phyloP scores from a whole-genome alignment of 2,888 invertebrate genomes.

The Ypsolopha scabrella region DNA sequence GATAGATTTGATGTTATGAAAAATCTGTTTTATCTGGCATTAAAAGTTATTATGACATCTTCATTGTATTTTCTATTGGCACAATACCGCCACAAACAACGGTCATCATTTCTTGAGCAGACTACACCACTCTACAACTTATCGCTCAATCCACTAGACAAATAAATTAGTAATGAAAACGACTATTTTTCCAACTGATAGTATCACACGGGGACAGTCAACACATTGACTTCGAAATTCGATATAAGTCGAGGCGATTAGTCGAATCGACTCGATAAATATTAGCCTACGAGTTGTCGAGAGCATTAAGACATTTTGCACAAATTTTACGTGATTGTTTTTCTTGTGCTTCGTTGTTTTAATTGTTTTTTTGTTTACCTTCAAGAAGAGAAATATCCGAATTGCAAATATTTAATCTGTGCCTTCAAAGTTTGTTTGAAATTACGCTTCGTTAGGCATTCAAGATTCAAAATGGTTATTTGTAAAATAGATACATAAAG shows the following conservation, averaged over 20 bases:
- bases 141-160: conserved; percentile 49
- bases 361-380: too few relatives aligned
- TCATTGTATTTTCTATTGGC: too few relatives aligned
- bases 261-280: background rate
- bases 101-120: background rate
- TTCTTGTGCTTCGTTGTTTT: too few relatives aligned
- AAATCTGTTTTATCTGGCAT: too few relatives aligned
- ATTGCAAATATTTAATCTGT: too few relatives aligned
- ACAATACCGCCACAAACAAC: background rate
- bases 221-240: conserved; percentile 8
- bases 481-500: too few relatives aligned
- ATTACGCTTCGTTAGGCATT: too few relatives aligned
- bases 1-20: too few relatives aligned
- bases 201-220: conserved; percentile 13
- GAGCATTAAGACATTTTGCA: background rate
- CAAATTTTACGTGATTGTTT: background rate
- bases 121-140: conserved; percentile 25
- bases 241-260: conserved; percentile 5
- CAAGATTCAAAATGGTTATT: too few relatives aligned
- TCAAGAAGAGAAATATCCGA: too few relatives aligned
- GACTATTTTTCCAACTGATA: conserved; percentile 16
- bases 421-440: too few relatives aligned
- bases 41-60: too few relatives aligned
- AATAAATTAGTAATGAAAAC: conserved; percentile 38
- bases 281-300: background rate